Evolutionary conservation across 2,888 invertebrate species (phyloP).

Genomic region (Marronus borbonicus): DNA sequence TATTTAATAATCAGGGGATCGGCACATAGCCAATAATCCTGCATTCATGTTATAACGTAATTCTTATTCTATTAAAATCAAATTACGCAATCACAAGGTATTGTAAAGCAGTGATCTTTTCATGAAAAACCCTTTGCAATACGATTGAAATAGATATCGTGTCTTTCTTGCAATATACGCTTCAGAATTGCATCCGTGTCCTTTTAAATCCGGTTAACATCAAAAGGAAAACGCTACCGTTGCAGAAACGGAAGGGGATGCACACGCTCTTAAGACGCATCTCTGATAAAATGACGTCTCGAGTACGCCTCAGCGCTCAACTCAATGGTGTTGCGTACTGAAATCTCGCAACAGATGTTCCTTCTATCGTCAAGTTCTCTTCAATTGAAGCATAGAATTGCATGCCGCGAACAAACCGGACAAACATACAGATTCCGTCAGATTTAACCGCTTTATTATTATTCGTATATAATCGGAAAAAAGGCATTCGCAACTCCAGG

Average conservation of each 20-base stretch:
- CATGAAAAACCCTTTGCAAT: too few relatives aligned
- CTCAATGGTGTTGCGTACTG: slow-evolving; percentile 52
- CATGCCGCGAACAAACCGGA: not conserved
- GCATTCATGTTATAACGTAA: too few relatives aligned
- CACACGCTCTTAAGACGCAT: slow-evolving; percentile 48
- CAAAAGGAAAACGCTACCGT: slow-evolving; percentile 38
- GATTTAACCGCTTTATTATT: not conserved
- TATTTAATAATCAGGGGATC: too few relatives aligned
- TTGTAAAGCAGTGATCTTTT: too few relatives aligned
- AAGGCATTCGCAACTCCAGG: not conserved
- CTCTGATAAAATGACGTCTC: slow-evolving; percentile 48
- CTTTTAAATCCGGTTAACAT: slow-evolving; percentile 49
- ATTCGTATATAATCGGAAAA: not conserved
- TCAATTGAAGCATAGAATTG: not conserved
- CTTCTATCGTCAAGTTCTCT: not conserved
- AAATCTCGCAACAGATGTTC: slow-evolving; percentile 54
- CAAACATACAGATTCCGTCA: not conserved
- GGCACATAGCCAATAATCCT: too few relatives aligned
- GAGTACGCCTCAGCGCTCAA: slow-evolving; percentile 54
- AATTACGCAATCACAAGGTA: too few relatives aligned
- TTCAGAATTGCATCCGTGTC: not conserved
- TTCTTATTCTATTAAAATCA: too few relatives aligned
- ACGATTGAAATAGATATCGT: too few relatives aligned
- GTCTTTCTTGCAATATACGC: not conserved
- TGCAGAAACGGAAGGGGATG: slow-evolving; percentile 50